Percentiles rank a stretch among this genome's conserved stretches.
phyloP scores from a whole-genome alignment of 2,888 invertebrate species.

The Mayetiola destructor region DNA sequence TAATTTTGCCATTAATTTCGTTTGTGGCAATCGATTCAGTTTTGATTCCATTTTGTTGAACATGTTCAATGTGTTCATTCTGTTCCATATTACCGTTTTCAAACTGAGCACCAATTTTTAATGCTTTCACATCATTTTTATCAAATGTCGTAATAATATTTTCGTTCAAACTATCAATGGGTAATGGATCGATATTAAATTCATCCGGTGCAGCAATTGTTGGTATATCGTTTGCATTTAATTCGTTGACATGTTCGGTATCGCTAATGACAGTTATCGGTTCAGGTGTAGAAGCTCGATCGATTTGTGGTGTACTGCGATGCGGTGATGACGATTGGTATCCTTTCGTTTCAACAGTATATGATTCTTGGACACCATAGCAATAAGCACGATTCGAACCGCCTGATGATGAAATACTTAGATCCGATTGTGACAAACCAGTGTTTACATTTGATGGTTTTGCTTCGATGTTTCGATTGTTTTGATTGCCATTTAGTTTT shows the following conservation, averaged over 20 bases:
- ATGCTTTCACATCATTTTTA: slow-evolving; percentile 22
- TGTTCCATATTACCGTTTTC: not conserved
- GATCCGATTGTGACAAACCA: slow-evolving; percentile 68
- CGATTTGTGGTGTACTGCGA: slow-evolving; percentile 14
- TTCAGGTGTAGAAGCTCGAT: slow-evolving; percentile 26
- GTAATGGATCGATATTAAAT: not conserved
- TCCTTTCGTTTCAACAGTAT: slow-evolving; percentile 57
- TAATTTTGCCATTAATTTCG: not conserved
- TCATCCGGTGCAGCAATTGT: not conserved
- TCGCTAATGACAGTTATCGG: slow-evolving; percentile 21
- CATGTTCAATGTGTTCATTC: not conserved
- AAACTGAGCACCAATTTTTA: not conserved
- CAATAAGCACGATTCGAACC: slow-evolving; percentile 60
- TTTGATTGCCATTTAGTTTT: slow-evolving; percentile 27
- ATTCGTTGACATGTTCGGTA: not conserved
- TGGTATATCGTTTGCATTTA: not conserved
- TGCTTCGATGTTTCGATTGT: slow-evolving; percentile 20
- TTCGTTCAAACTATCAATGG: not conserved
- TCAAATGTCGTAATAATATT: not conserved
- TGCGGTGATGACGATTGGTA: slow-evolving; percentile 36
- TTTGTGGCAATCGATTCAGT: not conserved
- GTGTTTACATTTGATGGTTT: slow-evolving; percentile 46
- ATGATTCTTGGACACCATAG: slow-evolving; percentile 66
- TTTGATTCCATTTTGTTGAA: not conserved
- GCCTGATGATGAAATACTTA: slow-evolving; percentile 56